phyloP scores from a whole-genome alignment of 2,113 vertebrate species.

The Ursus arctos region DNA sequence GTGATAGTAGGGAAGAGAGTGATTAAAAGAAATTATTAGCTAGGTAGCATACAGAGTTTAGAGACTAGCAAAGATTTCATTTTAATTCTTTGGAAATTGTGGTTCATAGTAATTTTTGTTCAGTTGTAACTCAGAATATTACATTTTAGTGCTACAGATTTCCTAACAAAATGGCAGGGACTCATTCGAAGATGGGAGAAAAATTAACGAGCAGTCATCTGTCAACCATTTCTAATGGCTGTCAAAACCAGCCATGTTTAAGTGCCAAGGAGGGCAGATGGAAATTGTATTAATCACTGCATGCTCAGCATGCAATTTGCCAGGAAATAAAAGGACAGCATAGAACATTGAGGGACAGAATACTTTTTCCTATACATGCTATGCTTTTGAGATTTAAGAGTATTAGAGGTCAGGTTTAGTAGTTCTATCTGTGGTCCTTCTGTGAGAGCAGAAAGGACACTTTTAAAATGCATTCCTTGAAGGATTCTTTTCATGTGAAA shows the following conservation, averaged over 20 bases:
- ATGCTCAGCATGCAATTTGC: not conserved
- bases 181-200: not conserved
- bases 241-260: slow-evolving; percentile 1
- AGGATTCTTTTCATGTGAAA: slow-evolving; percentile 2
- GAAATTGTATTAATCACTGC: slow-evolving; percentile 23
- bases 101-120: slow-evolving; percentile 8
- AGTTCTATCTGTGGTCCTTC: not conserved
- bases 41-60: not conserved
- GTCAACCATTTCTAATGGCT: not conserved
- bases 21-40: not conserved
- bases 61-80: not conserved
- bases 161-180: not conserved
- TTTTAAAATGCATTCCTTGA: slow-evolving; percentile 15
- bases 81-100: slow-evolving; percentile 19
- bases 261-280: not conserved
- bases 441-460: not conserved
- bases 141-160: slow-evolving; percentile 17
- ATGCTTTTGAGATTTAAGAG: not conserved
- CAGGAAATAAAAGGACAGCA: not conserved
- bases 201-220: slow-evolving; percentile 17
- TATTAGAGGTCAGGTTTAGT: not conserved
- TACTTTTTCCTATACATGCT: not conserved
- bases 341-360: not conserved
- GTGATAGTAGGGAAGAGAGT: not conserved
- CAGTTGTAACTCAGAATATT: not conserved